Evolutionary conservation across 1,140 invertebrate species (phyloP), one percentile per base, ranked within the genome.

Genomic region (Camponotus pennsylvanicus): DNA sequence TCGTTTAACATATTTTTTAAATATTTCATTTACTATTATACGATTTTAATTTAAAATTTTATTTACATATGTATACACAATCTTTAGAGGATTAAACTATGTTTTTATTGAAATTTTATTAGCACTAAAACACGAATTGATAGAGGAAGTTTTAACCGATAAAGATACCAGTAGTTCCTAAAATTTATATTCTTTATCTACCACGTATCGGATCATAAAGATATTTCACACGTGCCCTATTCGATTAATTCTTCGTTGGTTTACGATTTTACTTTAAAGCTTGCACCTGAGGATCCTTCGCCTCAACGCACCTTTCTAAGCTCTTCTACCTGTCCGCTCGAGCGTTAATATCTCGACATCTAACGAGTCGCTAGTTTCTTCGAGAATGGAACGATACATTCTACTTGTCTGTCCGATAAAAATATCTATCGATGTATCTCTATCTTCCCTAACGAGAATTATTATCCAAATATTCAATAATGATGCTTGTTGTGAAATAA

Each of bases 261-360:
- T 77, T 67, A 59, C 64, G 79, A 89, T 89, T 80, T 83, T 63
- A 85, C 79, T 86, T 71, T 61, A 57, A 73, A 75, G 70, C 84
- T 83, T 80, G 90, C 91, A 92, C 91, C 91, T 92, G 91, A 92
- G n/a, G 61, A 79, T 85, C 69, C 37, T 79, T n/a, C 34, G 49
- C 21, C 18, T 11, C 37, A 49, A 13, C 52, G 59, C 86, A 87
- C 87, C 86, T 88, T 89, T 87, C 75, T 69, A 27, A 75, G 40
- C 55, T 88, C 66, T 73, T 86, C 66, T 89, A 86, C 84, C 77
- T 88, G 92, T 73, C 71, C 64, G 85, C 67, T 89, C 88, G 84
- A 57, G 85, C 85, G 89, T 80, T 90, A 85, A 91, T 92, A 92
- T 92, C 91, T 79, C 66, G 86, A 86, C 79, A 85, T 91, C 89